These are phyloP conservation scores for Muntiacus muntjak DNA, from an alignment of 2,113 vertebrate genomes.

Conservation along the genomic window DNA sequence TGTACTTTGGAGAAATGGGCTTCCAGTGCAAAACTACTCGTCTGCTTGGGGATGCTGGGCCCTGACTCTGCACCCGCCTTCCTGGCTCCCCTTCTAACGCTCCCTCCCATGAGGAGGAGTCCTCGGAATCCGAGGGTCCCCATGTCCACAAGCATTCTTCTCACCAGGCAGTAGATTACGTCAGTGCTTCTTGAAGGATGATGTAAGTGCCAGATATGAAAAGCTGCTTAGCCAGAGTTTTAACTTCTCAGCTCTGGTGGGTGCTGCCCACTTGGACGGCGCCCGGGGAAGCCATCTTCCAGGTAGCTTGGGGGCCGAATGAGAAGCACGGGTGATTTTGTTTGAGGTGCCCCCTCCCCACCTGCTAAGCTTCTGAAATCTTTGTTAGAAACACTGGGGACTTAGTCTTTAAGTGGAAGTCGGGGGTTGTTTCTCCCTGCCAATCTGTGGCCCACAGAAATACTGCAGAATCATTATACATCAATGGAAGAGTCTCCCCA, in stretches of 20 bases:
- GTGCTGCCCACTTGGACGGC: not conserved
- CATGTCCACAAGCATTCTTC: not conserved
- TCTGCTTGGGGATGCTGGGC: too few relatives aligned
- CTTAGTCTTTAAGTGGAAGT: not conserved
- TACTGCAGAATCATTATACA: not conserved
- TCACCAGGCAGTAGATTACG: fast-evolving
- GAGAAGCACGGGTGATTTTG: not conserved
- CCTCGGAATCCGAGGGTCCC: not conserved
- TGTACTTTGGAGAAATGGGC: not conserved
- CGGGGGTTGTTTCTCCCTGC: not conserved
- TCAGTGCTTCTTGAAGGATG: not conserved
- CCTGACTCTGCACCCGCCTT: not conserved
- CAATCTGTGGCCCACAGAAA: not conserved
- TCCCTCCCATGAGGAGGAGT: fast-evolving
- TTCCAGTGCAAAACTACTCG: not conserved
- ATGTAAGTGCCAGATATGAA: fast-evolving
- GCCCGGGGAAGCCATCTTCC: not conserved
- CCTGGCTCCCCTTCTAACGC: not conserved
- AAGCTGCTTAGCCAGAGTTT: too few relatives aligned
- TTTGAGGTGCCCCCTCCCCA: not conserved
- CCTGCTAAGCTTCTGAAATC: not conserved
- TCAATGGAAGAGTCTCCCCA: not conserved
- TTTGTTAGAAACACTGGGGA: not conserved
- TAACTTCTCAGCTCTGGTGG: not conserved
- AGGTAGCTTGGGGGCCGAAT: not conserved